Percentiles rank a stretch among this genome's conserved stretches.
phyloP scores from a whole-genome alignment of 2,888 invertebrate genomes.

The Apeira syringaria region DNA sequence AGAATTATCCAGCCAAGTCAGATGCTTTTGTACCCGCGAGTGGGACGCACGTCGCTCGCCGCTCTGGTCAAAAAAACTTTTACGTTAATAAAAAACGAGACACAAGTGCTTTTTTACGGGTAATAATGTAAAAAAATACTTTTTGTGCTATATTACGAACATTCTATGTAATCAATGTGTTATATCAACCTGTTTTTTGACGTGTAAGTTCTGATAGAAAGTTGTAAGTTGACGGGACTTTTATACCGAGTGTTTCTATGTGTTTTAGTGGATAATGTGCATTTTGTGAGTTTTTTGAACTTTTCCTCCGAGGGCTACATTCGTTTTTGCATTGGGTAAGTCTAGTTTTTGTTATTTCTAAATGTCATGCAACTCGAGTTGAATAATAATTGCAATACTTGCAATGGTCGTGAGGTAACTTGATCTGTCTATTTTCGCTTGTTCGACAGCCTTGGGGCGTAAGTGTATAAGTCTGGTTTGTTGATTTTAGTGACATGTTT shows the following conservation, averaged over 20 bases:
- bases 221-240: slow-evolving; percentile 26
- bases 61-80: slow-evolving; percentile 45
- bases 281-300: slow-evolving; percentile 37
- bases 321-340: slow-evolving; percentile 27
- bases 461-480: slow-evolving; percentile 16
- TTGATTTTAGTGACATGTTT: slow-evolving; percentile 5
- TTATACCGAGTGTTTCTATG: slow-evolving; percentile 24
- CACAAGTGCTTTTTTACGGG: slow-evolving; percentile 47
- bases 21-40: slow-evolving; percentile 25
- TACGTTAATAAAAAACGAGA: slow-evolving; percentile 47
- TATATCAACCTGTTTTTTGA: slow-evolving; percentile 18
- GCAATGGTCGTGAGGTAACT: slow-evolving; percentile 21
- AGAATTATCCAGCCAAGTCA: slow-evolving; percentile 44
- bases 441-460: slow-evolving; percentile 21
- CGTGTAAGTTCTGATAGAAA: slow-evolving; percentile 31
- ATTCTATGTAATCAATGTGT: slow-evolving; percentile 23
- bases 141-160: slow-evolving; percentile 25
- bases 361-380: slow-evolving; percentile 16
- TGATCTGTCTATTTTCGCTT: slow-evolving; percentile 25
- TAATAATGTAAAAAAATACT: slow-evolving; percentile 37
- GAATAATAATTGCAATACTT: slow-evolving; percentile 21
- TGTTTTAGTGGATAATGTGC: slow-evolving; percentile 30
- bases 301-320: slow-evolving; percentile 22
- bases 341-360: slow-evolving; percentile 14
- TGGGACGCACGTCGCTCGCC: slow-evolving; percentile 42